Conservation (phyloP, 2,113 vertebrate genomes). For the Odocoileus hemionus region DNA sequence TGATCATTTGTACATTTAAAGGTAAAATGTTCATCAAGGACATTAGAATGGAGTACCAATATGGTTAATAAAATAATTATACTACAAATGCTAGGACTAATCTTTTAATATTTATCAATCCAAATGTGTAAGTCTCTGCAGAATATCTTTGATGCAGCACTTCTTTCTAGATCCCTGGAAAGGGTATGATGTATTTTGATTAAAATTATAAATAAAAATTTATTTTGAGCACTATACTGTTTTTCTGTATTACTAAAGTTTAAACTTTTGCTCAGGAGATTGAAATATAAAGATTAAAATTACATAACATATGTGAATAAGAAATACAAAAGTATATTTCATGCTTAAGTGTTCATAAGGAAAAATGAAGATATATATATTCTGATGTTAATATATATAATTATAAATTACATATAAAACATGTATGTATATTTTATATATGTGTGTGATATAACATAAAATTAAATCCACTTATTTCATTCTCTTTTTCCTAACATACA, state of each 20-base stretch:
- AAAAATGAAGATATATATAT: neutral
- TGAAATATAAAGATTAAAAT: neutral
- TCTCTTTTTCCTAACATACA: neutral
- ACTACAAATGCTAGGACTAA: neutral
- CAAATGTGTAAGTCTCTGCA: neutral
- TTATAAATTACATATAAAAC: neutral
- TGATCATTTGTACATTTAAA: neutral
- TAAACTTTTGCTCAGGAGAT: neutral
- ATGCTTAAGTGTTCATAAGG: neutral
- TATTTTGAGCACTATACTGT: neutral
- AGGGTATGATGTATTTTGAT: neutral
- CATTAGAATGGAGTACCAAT: neutral
- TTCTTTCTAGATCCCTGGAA: neutral
- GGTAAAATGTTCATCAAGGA: neutral
- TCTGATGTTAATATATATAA: neutral
- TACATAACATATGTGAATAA: neutral
- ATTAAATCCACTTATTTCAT: neutral
- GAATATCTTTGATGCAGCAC: neutral
- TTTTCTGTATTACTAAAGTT: neutral
- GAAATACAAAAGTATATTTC: neutral
- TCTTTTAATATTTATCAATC: neutral
- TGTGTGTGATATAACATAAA: neutral
- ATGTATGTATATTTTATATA: neutral
- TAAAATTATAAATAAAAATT: neutral
- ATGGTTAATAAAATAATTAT: neutral